These are phyloP conservation scores for Drosophila mettleri DNA, from an alignment of 2,888 invertebrate species.

Conservation along the genomic window DNA sequence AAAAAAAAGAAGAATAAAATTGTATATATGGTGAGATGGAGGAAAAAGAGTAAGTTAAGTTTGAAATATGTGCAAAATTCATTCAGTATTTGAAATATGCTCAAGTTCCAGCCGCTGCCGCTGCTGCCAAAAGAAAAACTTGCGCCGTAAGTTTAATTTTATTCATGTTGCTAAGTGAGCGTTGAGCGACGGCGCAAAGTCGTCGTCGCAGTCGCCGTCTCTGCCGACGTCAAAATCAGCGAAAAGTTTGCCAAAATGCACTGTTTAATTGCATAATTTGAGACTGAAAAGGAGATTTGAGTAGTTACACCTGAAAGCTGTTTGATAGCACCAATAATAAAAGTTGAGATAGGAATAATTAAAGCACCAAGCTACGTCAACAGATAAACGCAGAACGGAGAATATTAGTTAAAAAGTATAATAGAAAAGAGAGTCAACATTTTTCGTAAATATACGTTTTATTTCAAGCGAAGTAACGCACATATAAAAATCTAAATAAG, in stretches of 20 bases:
- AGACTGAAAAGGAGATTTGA: constrained; percentile 61
- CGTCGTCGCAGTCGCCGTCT: too few relatives aligned
- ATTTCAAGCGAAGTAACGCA: too few relatives aligned
- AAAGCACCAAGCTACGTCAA: constrained; percentile 1
- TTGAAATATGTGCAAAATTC: constrained; percentile 82
- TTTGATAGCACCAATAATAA: constrained; percentile 22
- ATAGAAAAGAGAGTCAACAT: too few relatives aligned
- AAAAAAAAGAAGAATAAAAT: constrained; percentile 11
- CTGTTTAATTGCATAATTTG: constrained; percentile 80
- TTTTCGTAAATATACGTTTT: too few relatives aligned
- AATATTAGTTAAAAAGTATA: not conserved
- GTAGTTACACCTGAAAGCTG: constrained; percentile 63
- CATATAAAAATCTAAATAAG: too few relatives aligned
- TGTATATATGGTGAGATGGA: not conserved
- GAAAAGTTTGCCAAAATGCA: constrained; percentile 69
- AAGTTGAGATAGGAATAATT: constrained; percentile 4
- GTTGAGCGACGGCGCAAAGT: constrained; percentile 68
- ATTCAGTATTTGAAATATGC: constrained; percentile 80
- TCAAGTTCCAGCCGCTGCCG: constrained; percentile 48
- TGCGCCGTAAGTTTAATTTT: constrained; percentile 76
- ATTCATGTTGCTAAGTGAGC: constrained; percentile 80
- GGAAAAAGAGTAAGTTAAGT: constrained; percentile 59
- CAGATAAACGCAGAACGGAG: not conserved
- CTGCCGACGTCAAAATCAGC: constrained; percentile 25
- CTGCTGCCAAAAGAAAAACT: constrained; percentile 68